phyloP scores from a whole-genome alignment of 2,797 vertebrate species.

The Paramormyrops hopkinsi region DNA sequence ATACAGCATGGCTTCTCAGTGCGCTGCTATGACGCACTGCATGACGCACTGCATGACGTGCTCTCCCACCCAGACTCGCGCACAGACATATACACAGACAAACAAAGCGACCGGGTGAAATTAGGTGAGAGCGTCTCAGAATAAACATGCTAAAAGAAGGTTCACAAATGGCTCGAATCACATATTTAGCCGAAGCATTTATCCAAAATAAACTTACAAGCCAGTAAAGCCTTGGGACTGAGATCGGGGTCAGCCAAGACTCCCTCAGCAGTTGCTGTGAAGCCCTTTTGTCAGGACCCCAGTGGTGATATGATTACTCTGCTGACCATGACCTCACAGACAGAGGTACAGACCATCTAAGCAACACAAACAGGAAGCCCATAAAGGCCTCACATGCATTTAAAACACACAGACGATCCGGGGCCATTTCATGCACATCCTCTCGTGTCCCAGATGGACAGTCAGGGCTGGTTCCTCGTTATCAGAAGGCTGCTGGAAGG shows the following conservation, averaged over 20 bases:
- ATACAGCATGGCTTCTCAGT: neutral
- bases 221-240: neutral
- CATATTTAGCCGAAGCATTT: neutral
- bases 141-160: neutral
- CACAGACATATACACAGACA: neutral
- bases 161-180: neutral
- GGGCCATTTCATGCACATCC: neutral
- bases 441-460: neutral
- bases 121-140: neutral
- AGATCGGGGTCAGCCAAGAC: neutral
- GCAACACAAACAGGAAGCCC: neutral
- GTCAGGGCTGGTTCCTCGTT: neutral
- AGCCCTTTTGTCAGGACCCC: neutral
- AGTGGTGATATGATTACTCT: neutral
- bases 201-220: neutral
- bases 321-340: neutral
- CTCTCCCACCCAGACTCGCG: neutral
- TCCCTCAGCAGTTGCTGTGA: neutral
- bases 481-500: neutral
- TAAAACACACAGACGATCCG: neutral
- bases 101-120: neutral
- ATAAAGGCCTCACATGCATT: neutral
- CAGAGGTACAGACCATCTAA: neutral
- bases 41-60: neutral
- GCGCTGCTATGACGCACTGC: neutral